Evolutionary conservation across 2,797 vertebrate species (phyloP).

Genomic region (Lateolabrax maculatus): DNA sequence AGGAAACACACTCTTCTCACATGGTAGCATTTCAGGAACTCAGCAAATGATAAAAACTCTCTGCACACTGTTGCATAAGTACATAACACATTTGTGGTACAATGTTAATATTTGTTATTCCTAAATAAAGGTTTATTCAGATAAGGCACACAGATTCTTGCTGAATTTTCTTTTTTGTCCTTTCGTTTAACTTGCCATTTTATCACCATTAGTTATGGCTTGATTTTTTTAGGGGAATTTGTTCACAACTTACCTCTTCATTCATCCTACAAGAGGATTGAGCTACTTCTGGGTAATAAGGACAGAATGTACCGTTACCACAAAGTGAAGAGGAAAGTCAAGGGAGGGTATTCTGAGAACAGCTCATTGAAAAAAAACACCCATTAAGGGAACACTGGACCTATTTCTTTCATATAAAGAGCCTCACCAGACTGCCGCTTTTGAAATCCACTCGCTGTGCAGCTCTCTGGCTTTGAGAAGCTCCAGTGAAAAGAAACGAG

Average conservation of each 20-base stretch:
- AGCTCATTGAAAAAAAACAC: slow-evolving; percentile 29
- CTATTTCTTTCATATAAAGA: slow-evolving; percentile 54
- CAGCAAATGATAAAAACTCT: neutral
- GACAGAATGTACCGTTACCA: slow-evolving; percentile 48
- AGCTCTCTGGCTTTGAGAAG: slow-evolving; percentile 35
- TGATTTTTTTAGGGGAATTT: neutral
- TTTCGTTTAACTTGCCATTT: slow-evolving; percentile 1
- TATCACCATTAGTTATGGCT: slow-evolving; percentile 1
- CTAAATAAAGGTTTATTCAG: slow-evolving; percentile 18
- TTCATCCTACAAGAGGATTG: slow-evolving; percentile 30
- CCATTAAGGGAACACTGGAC: slow-evolving; percentile 41
- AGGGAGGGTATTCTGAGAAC: slow-evolving; percentile 49
- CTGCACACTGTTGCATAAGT: neutral
- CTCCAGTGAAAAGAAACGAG: slow-evolving; percentile 28
- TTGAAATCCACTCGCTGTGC: slow-evolving; percentile 61
- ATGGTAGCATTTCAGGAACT: slow-evolving; percentile 18
- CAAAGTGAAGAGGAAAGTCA: slow-evolving; percentile 50
- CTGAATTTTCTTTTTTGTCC: neutral
- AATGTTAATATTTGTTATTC: slow-evolving; percentile 19
- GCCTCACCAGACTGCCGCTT: slow-evolving; percentile 38
- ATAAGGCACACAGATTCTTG: neutral
- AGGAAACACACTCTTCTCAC: slow-evolving; percentile 36
- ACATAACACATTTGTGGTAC: neutral
- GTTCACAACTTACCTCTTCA: slow-evolving; percentile 10
- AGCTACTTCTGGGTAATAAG: slow-evolving; percentile 26